Conservation (phyloP, 2,888 invertebrate genomes). For the Nipponacmea schrenckii region DNA sequence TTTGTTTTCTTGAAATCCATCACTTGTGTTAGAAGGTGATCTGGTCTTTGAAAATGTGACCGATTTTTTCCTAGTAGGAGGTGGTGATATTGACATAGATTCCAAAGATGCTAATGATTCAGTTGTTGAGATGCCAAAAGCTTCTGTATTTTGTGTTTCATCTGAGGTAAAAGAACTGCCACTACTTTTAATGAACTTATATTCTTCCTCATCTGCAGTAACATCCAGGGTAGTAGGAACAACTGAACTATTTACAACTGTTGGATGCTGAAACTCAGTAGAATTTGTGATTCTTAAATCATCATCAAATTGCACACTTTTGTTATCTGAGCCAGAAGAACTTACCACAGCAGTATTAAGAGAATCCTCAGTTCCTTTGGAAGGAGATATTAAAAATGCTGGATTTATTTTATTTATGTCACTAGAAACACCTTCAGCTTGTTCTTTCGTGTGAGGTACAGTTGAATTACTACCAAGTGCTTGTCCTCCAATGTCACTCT, state of each 20-base stretch:
- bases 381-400: too few species aligned
- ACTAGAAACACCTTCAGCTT: too few species aligned
- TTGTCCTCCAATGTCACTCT: too few species aligned
- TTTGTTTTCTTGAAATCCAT: background rate
- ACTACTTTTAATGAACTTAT: slow-evolving; percentile 3
- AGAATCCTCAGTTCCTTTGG: too few species aligned
- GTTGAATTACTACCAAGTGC: too few species aligned
- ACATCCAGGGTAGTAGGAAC: slow-evolving; percentile 3
- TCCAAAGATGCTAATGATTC: background rate
- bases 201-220: background rate
- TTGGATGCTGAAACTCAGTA: background rate
- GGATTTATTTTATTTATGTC: too few species aligned
- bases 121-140: background rate
- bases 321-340: too few species aligned
- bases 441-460: too few species aligned
- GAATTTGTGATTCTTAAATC: too few species aligned
- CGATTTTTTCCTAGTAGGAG: slow-evolving; percentile 7
- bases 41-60: slow-evolving; percentile 13
- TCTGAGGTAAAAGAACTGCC: background rate
- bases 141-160: background rate
- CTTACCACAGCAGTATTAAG: too few species aligned
- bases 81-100: background rate
- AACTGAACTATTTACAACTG: background rate
- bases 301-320: too few species aligned
- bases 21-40: slow-evolving; percentile 11